These are phyloP conservation scores for Verasper variegatus DNA, from an alignment of 2,113 vertebrate genomes.

Conservation along the genomic window DNA sequence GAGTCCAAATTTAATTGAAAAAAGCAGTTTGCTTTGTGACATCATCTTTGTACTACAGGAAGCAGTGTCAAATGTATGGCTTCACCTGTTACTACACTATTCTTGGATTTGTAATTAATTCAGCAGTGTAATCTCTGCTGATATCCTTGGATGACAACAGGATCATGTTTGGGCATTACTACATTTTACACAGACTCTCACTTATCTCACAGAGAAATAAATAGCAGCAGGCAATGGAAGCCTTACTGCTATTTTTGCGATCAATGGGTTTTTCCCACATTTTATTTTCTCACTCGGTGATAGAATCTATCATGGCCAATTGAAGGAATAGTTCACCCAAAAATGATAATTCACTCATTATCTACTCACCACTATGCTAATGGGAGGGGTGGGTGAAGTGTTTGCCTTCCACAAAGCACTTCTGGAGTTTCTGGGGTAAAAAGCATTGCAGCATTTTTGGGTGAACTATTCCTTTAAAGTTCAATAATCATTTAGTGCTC, in stretches of 20 bases:
- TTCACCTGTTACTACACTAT: too few species aligned
- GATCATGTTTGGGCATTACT: not conserved
- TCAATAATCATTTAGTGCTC: not conserved
- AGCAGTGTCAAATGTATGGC: not conserved
- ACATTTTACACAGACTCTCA: not conserved
- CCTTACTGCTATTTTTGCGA: not conserved
- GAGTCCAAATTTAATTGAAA: too few species aligned
- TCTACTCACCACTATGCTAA: too few species aligned
- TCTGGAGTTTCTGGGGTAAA: too few species aligned
- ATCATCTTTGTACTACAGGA: too few species aligned
- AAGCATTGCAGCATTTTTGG: too few species aligned
- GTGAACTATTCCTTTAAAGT: not conserved
- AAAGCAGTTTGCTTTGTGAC: too few species aligned
- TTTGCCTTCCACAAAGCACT: too few species aligned
- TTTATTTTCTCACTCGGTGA: conserved; percentile 20
- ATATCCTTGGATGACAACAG: not conserved
- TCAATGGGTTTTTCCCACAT: conserved; percentile 9
- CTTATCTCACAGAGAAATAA: conserved; percentile 14
- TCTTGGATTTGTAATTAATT: not conserved
- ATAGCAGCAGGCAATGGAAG: not conserved
- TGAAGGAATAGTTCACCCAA: too few species aligned
- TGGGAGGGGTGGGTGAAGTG: too few species aligned
- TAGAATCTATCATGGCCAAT: not conserved
- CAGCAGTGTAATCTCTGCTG: not conserved
- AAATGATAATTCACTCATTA: too few species aligned